A percentile compares a stretch with the other conserved stretches of the same genome.
Conservation (phyloP, 2,888 invertebrate species). For the Liopterus haemorrhoidalis region DNA sequence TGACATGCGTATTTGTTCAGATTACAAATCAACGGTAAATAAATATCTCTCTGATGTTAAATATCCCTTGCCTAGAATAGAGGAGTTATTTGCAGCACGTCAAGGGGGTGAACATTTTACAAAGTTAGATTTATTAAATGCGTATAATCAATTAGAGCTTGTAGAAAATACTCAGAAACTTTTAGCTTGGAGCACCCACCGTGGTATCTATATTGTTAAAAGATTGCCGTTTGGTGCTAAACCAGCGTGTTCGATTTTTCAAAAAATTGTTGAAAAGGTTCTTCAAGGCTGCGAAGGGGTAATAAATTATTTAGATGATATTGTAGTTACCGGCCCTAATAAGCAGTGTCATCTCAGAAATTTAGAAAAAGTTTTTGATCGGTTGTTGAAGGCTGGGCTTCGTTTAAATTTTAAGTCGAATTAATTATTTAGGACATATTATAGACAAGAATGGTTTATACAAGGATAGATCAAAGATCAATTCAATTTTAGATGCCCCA, state of each 20-base stretch:
- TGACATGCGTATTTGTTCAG: slow-evolving; percentile 31
- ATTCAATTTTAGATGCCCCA: no score
- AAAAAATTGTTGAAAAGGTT: slow-evolving; percentile 26
- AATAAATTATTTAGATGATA: slow-evolving; percentile 28
- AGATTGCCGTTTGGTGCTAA: slow-evolving; percentile 39
- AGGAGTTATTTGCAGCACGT: slow-evolving; percentile 21
- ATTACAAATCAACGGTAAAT: slow-evolving; percentile 35
- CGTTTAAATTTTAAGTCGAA: slow-evolving; percentile 30
- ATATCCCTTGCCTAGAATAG: slow-evolving; percentile 28
- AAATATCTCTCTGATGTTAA: slow-evolving; percentile 27
- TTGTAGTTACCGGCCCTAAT: slow-evolving; percentile 32
- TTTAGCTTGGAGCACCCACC: slow-evolving; percentile 28
- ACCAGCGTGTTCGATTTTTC: slow-evolving; percentile 39
- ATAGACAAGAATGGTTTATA: slow-evolving; percentile 27
- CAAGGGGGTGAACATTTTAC: slow-evolving; percentile 11
- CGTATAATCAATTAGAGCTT: slow-evolving; percentile 19
- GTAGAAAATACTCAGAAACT: slow-evolving; percentile 16
- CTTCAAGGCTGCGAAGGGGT: slow-evolving; percentile 21
- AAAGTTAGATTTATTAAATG: slow-evolving; percentile 17
- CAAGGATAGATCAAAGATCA: no score
- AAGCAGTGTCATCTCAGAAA: slow-evolving; percentile 26
- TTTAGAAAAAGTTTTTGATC: slow-evolving; percentile 28
- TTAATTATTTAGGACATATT: slow-evolving; percentile 33
- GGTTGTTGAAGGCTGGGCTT: slow-evolving; percentile 28
- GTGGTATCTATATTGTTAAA: slow-evolving; percentile 36